These are phyloP conservation scores for Xenopus tropicalis DNA, from an alignment of 2,113 vertebrate genomes.

Conservation along the genomic window UCB_Xtro_10.0 CM004445.2:13398001-13398500, in stretches of 20 bases:
- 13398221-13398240: neutral
- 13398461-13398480: conserved; percentile 12
- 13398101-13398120: no score
- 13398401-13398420: neutral
- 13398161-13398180: no score
- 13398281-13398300: neutral
- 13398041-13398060: no score
- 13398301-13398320: neutral
- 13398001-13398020: no score
- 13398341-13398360: neutral
- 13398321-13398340: neutral
- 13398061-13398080: no score
- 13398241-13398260: no score
- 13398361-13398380: neutral
- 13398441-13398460: neutral
- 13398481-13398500: neutral
- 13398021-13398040: no score
- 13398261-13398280: conserved; percentile 21
- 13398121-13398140: no score
- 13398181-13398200: no score
- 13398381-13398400: neutral
- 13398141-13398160: no score
- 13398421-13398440: conserved; percentile 11
- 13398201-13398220: neutral
- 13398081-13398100: no score